These are phyloP conservation scores for Nicator chloris DNA, from an alignment of 2,113 vertebrate species.

Conservation along the genomic window DNA sequence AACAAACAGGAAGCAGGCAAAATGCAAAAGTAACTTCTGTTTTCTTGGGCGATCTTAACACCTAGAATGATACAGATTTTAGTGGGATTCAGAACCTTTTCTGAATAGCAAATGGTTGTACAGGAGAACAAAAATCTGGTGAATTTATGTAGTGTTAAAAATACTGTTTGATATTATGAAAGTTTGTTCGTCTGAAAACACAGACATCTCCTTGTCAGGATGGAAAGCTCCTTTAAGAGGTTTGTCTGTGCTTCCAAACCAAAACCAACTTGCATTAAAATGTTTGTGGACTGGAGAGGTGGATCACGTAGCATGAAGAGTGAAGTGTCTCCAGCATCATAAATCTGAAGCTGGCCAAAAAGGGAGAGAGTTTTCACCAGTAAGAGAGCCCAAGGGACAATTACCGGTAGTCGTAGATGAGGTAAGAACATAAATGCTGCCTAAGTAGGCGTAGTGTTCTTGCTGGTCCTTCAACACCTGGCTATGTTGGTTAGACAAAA, in stretches of 20 bases:
- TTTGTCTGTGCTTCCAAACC: background rate
- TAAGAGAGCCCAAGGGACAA: background rate
- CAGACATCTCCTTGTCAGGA: background rate
- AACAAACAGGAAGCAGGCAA: conserved; percentile 21
- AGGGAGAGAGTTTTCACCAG: background rate
- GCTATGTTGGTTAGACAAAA: background rate
- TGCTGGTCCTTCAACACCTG: background rate
- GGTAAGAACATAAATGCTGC: background rate
- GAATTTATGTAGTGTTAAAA: background rate
- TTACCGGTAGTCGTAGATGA: background rate
- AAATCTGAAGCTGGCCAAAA: background rate
- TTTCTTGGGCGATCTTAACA: background rate
- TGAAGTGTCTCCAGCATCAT: background rate
- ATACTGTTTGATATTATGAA: background rate
- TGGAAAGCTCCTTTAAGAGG: background rate
- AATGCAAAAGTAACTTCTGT: background rate
- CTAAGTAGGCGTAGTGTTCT: accelerated
- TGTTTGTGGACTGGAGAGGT: background rate
- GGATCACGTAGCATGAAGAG: accelerated
- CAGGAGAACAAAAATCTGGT: background rate
- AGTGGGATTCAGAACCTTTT: background rate
- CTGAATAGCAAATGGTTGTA: background rate
- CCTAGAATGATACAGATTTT: background rate
- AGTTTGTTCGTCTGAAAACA: background rate
- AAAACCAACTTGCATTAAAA: background rate